Conservation (phyloP, 2,113 vertebrate species). For the Dicaeum eximium region DNA sequence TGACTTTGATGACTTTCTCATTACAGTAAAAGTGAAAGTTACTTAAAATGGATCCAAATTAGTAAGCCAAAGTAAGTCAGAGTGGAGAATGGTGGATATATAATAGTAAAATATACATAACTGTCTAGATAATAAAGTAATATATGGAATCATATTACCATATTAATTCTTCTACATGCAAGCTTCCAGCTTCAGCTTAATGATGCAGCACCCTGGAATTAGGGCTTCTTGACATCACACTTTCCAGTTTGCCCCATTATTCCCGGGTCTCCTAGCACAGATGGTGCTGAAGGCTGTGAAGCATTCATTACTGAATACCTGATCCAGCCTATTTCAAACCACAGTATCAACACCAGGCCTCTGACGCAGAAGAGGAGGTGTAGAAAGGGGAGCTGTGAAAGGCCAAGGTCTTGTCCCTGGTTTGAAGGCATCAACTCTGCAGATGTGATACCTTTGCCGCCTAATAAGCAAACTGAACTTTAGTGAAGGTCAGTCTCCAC, state of each 20-base stretch:
- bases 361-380: background rate
- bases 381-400: background rate
- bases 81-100: background rate
- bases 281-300: background rate
- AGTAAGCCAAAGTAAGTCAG: background rate
- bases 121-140: background rate
- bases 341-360: background rate
- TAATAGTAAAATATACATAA: background rate
- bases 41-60: background rate
- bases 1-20: background rate
- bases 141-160: background rate
- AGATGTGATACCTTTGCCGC: background rate
- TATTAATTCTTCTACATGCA: background rate
- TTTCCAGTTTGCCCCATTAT: background rate
- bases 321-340: background rate
- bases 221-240: background rate
- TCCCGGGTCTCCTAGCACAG: background rate
- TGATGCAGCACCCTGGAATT: background rate
- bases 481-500: accelerated
- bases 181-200: background rate
- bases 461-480: background rate
- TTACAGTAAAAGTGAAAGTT: background rate
- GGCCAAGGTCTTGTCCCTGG: background rate
- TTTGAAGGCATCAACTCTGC: background rate
- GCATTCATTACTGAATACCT: background rate